Percentiles rank a stretch among this genome's conserved stretches.
phyloP scores from a whole-genome alignment of 1,140 invertebrate genomes.

The Drosophila sucinea region DNA sequence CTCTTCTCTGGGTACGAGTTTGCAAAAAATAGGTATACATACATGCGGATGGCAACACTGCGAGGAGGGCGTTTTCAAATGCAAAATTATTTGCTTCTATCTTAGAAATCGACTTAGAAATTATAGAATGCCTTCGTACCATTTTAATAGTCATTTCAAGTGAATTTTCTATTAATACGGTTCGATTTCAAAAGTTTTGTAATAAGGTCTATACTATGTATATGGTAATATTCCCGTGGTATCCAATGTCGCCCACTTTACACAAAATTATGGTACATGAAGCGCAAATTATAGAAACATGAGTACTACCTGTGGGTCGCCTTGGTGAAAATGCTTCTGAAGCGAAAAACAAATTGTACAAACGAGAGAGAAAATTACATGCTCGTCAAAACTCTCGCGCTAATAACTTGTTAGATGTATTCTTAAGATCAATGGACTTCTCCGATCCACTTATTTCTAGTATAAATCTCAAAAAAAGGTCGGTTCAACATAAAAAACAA shows the following conservation, averaged over 20 bases:
- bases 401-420: constrained; percentile 2
- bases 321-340: constrained; percentile 22
- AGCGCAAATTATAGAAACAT: constrained; percentile 25
- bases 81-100: constrained; percentile 25
- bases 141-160: neutral
- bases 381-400: constrained; percentile 15
- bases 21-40: constrained; percentile 31
- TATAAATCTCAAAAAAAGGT: constrained; percentile 17
- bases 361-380: neutral
- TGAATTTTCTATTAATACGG: neutral
- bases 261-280: constrained; percentile 35
- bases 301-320: constrained; percentile 23
- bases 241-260: constrained; percentile 30
- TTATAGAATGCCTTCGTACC: neutral
- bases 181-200: neutral
- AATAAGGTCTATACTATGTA: neutral
- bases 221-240: constrained; percentile 29
- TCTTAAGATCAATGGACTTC: constrained; percentile 1
- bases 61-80: constrained; percentile 26
- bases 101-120: constrained; percentile 1
- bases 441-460: constrained; percentile 20
- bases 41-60: constrained; percentile 32
- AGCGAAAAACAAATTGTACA: no score
- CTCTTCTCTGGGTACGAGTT: constrained; percentile 25
- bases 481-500: no score